A percentile compares a stretch with the other conserved stretches of the same genome.
Evolutionary conservation across 2,113 vertebrate species (phyloP).

Genomic region (Tachuris rubrigastra): DNA sequence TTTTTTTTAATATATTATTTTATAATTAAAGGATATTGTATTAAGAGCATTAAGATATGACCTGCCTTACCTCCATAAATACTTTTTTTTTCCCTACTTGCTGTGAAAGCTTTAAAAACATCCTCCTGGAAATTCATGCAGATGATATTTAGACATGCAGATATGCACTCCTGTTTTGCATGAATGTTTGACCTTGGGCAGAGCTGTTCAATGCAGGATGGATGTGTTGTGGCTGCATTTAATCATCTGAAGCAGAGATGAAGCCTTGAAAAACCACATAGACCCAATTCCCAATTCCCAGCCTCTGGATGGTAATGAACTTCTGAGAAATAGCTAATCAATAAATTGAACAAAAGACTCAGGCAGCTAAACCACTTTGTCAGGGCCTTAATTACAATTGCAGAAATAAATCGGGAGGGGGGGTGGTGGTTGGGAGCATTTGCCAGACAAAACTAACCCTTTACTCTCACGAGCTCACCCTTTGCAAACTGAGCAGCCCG

Average conservation of each 20-base stretch:
- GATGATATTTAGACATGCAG: conserved; percentile 65
- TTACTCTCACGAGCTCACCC: neutral
- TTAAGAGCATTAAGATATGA: neutral
- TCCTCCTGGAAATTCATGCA: conserved; percentile 29
- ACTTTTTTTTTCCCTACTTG: neutral
- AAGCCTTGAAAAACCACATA: conserved; percentile 60
- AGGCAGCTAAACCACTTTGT: conserved; percentile 64
- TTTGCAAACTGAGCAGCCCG: neutral
- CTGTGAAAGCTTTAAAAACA: conserved; percentile 32
- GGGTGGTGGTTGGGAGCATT: conserved; percentile 9
- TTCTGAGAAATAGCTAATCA: conserved; percentile 79
- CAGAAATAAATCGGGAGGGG: conserved; percentile 63
- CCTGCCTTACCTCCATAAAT: conserved; percentile 47
- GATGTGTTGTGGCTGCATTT: conserved; percentile 69
- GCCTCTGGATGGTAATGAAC: conserved; percentile 75
- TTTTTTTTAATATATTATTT: neutral
- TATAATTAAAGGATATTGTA: conserved; percentile 46
- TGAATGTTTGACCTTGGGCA: conserved; percentile 76
- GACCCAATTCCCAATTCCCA: conserved; percentile 62
- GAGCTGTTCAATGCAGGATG: conserved; percentile 58
- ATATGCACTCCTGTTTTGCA: conserved; percentile 62
- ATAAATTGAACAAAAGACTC: conserved; percentile 76
- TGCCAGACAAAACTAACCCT: conserved; percentile 61
- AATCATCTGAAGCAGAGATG: conserved; percentile 69
- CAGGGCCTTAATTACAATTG: conserved; percentile 71